Percentiles rank a stretch among this genome's conserved stretches.
Conservation (phyloP, 2,888 invertebrate genomes). For the Stenodema calcarata region DNA sequence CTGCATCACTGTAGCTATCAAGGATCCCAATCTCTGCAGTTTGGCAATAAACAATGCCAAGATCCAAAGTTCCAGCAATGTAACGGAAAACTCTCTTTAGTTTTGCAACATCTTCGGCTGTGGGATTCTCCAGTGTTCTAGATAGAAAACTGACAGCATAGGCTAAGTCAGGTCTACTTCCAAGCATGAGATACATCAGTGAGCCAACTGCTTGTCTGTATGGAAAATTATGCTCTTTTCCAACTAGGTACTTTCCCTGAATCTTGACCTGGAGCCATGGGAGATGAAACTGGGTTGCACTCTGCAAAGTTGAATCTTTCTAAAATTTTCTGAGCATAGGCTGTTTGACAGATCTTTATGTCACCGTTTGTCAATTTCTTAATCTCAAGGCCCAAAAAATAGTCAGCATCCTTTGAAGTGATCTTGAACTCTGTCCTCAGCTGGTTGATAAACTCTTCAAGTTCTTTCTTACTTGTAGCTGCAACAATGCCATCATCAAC, state of each 20-base stretch:
- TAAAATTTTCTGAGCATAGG: conserved; percentile 48
- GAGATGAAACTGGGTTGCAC: conserved; percentile 46
- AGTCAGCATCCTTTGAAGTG: too few relatives aligned
- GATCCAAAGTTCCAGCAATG: conserved; percentile 42
- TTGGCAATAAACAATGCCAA: conserved; percentile 9
- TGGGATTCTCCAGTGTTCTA: conserved; percentile 56
- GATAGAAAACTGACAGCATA: too few relatives aligned
- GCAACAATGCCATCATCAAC: conserved; percentile 38
- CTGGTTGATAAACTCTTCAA: conserved; percentile 16
- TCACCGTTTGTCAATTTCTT: background rate
- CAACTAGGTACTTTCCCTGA: background rate
- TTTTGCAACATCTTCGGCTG: conserved; percentile 56
- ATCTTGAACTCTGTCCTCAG: too few relatives aligned
- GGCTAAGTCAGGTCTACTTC: too few relatives aligned
- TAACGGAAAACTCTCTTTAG: conserved; percentile 47
- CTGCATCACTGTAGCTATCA: too few relatives aligned
- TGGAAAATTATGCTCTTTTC: conserved; percentile 18
- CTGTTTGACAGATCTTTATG: conserved; percentile 35
- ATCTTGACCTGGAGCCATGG: conserved; percentile 24
- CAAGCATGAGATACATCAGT: too few relatives aligned
- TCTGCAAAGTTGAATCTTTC: conserved; percentile 43
- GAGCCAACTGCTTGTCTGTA: conserved; percentile 57
- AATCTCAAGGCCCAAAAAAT: conserved; percentile 35
- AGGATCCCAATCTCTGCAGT: background rate
- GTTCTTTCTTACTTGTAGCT: background rate